Evolutionary conservation across 2,888 invertebrate species (phyloP).

Genomic region (Altica lythri): DNA sequence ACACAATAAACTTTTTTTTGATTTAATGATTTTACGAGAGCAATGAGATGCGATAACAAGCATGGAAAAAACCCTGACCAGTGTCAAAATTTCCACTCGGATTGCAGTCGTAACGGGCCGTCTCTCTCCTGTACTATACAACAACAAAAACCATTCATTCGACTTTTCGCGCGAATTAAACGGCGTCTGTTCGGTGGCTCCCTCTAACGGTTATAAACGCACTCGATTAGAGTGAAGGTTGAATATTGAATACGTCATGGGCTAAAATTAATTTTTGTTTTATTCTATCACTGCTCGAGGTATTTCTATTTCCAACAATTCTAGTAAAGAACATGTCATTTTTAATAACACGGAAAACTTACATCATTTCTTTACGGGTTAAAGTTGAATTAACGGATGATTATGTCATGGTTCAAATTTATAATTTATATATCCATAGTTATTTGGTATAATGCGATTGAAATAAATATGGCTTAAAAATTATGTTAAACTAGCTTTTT

Average conservation of each 20-base stretch:
- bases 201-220: conserved; percentile 35
- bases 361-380: conserved; percentile 22
- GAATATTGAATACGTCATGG: conserved; percentile 34
- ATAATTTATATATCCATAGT: not conserved
- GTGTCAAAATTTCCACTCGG: not conserved
- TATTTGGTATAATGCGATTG: too few species aligned
- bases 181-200: conserved; percentile 12
- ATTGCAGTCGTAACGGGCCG: not conserved
- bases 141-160: not conserved
- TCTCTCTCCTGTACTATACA: too few species aligned
- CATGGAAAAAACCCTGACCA: too few species aligned
- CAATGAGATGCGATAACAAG: too few species aligned
- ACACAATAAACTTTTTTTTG: too few species aligned
- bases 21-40: too few species aligned
- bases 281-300: conserved; percentile 23
- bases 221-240: conserved; percentile 40
- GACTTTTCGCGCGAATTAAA: not conserved
- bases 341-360: conserved; percentile 22
- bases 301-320: conserved; percentile 35
- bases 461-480: too few species aligned
- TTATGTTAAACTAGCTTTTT: too few species aligned
- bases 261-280: conserved; percentile 38
- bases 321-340: conserved; percentile 19
- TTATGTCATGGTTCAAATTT: not conserved
- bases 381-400: conserved; percentile 15